Evolutionary conservation across 2,797 vertebrate genomes (phyloP).

Genomic region (Natrix natrix): DNA sequence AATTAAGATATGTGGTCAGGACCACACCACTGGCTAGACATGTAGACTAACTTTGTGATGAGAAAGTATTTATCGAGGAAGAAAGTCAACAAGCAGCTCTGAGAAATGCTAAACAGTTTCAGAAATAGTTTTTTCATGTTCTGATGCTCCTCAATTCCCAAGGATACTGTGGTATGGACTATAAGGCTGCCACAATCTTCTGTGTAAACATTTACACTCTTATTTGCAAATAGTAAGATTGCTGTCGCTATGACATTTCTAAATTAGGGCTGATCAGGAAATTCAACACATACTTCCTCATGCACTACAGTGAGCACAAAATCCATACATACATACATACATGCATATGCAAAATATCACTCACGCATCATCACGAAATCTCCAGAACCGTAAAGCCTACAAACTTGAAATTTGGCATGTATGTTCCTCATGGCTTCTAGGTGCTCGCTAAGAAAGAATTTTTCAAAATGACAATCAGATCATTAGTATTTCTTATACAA

Average conservation of each 20-base stretch:
- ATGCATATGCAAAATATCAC: too few species aligned
- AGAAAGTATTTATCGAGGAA: not conserved
- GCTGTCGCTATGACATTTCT: not conserved
- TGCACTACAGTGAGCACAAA: not conserved
- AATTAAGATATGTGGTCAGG: not conserved
- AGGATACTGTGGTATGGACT: not conserved
- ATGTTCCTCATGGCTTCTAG: too few species aligned
- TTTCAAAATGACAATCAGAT: too few species aligned
- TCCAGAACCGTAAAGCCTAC: too few species aligned
- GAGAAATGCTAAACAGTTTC: not conserved
- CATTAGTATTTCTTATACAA: too few species aligned
- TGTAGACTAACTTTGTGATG: not conserved
- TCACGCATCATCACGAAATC: too few species aligned
- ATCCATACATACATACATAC: too few species aligned
- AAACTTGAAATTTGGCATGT: too few species aligned
- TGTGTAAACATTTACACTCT: not conserved
- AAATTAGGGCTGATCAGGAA: not conserved
- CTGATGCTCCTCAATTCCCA: not conserved
- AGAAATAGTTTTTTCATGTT: not conserved
- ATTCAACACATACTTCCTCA: not conserved
- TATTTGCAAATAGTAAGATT: not conserved
- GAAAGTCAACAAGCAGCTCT: not conserved
- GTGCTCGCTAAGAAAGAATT: too few species aligned
- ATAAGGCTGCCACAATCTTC: not conserved
- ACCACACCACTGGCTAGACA: not conserved